phyloP scores from a whole-genome alignment of 2,797 vertebrate species.

The Galaxias olidus region DNA sequence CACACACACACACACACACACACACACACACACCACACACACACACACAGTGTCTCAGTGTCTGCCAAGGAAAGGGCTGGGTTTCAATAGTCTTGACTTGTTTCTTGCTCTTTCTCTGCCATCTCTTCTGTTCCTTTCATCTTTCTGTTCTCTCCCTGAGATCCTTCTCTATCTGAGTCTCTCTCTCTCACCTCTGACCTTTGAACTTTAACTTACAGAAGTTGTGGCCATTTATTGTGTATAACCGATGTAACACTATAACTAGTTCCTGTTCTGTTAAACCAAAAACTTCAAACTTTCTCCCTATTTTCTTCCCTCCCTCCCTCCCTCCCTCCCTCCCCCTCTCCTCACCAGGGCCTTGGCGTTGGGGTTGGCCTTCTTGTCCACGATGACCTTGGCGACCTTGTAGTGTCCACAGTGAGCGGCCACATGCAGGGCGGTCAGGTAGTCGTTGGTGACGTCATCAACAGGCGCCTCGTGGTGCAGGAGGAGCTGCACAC shows the following conservation, averaged over 20 bases:
- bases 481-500: slow-evolving; percentile 94
- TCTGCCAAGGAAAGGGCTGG: too few species aligned
- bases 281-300: too few species aligned
- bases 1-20: neutral
- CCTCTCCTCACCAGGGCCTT: slow-evolving; percentile 89
- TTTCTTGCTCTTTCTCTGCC: slow-evolving; percentile 22
- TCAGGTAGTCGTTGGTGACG: slow-evolving; percentile 96
- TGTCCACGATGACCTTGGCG: slow-evolving; percentile 96
- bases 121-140: neutral
- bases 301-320: too few species aligned
- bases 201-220: slow-evolving; percentile 66
- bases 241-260: slow-evolving; percentile 2
- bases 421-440: slow-evolving; percentile 92
- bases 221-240: too few species aligned
- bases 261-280: too few species aligned
- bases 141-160: too few species aligned
- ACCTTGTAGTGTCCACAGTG: slow-evolving; percentile 99
- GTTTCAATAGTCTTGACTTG: neutral
- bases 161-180: too few species aligned
- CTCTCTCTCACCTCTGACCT: slow-evolving; percentile 34
- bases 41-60: neutral
- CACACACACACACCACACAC: neutral
- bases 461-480: slow-evolving; percentile 95
- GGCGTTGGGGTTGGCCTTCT: slow-evolving; percentile 96
- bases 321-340: neutral